Evolutionary conservation across 2,797 vertebrate species (phyloP).

Genomic region (Pseudopleuronectes americanus): DNA sequence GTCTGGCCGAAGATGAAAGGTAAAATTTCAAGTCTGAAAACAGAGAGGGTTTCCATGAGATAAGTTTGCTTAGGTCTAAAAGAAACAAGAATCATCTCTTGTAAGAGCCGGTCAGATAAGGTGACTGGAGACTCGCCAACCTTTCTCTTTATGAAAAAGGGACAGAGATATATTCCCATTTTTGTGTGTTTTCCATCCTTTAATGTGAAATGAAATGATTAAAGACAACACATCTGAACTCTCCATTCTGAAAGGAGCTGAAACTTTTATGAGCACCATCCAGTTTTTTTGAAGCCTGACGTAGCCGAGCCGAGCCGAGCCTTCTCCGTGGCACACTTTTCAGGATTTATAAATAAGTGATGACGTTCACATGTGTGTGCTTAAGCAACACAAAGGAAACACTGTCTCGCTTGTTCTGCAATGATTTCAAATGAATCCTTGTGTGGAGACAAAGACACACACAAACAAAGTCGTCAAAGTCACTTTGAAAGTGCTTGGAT

Average conservation of each 20-base stretch:
- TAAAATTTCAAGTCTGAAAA: too few species aligned
- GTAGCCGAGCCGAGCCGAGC: slow-evolving; percentile 53
- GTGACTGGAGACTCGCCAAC: slow-evolving; percentile 14
- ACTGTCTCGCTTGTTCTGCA: slow-evolving; percentile 70
- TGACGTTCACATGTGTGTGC: slow-evolving; percentile 74
- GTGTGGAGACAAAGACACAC: slow-evolving; percentile 31
- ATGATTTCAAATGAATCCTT: slow-evolving; percentile 62
- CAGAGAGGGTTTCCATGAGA: too few species aligned
- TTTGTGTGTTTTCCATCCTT: slow-evolving; percentile 60
- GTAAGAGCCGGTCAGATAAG: slow-evolving; percentile 14
- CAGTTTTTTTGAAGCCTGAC: slow-evolving; percentile 67
- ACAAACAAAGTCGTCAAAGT: slow-evolving; percentile 48
- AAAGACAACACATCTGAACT: slow-evolving; percentile 66
- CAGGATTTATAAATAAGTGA: slow-evolving; percentile 77
- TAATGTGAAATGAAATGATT: slow-evolving; percentile 72
- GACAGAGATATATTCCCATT: slow-evolving; percentile 32
- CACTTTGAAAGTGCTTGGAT: slow-evolving; percentile 45
- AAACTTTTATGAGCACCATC: slow-evolving; percentile 80
- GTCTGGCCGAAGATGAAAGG: too few species aligned
- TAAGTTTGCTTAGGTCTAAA: slow-evolving; percentile 8
- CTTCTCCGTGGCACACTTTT: slow-evolving; percentile 78
- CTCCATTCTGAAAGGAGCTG: slow-evolving; percentile 64
- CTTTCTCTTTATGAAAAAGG: slow-evolving; percentile 46
- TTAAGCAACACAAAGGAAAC: slow-evolving; percentile 75
- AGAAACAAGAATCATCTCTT: slow-evolving; percentile 2